Percentiles rank a stretch among this genome's conserved stretches.
Conservation (phyloP, 2,888 invertebrate genomes). For the Coelopa pilipes region DNA sequence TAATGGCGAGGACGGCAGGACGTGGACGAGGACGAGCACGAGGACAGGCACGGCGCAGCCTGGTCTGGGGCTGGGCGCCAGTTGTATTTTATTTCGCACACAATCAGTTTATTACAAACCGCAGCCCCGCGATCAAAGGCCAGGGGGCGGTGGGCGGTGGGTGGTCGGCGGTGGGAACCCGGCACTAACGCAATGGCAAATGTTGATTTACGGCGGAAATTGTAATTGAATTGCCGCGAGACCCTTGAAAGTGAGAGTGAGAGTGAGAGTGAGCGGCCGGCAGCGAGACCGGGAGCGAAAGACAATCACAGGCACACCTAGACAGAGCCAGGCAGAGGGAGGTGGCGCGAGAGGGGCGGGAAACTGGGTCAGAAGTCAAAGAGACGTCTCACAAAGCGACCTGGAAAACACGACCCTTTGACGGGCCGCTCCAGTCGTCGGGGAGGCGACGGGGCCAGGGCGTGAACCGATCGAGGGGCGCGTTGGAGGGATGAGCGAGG, state of each 20-base stretch:
- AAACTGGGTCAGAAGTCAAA: too few relatives aligned
- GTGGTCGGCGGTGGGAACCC: not conserved
- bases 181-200: conserved; percentile 15
- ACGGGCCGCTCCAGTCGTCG: too few relatives aligned
- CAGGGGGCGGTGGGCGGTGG: not conserved
- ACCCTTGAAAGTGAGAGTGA: too few relatives aligned
- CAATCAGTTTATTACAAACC: conserved; percentile 22
- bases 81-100: conserved; percentile 32
- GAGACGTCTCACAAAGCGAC: too few relatives aligned
- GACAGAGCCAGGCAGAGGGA: not conserved
- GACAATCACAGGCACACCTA: not conserved
- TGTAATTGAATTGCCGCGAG: conserved; percentile 33
- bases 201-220: conserved; percentile 30
- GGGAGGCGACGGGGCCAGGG: too few relatives aligned
- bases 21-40: not conserved
- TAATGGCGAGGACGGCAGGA: conserved; percentile 1
- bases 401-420: not conserved
- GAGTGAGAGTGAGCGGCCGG: not conserved
- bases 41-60: not conserved
- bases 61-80: too few relatives aligned
- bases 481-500: too few relatives aligned
- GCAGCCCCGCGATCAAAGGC: not conserved
- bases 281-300: not conserved
- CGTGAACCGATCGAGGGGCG: too few relatives aligned
- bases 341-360: too few relatives aligned